These are phyloP conservation scores for Hippoglossus stenolepis DNA, from an alignment of 2,113 vertebrate species.

Conservation along the genomic window DNA sequence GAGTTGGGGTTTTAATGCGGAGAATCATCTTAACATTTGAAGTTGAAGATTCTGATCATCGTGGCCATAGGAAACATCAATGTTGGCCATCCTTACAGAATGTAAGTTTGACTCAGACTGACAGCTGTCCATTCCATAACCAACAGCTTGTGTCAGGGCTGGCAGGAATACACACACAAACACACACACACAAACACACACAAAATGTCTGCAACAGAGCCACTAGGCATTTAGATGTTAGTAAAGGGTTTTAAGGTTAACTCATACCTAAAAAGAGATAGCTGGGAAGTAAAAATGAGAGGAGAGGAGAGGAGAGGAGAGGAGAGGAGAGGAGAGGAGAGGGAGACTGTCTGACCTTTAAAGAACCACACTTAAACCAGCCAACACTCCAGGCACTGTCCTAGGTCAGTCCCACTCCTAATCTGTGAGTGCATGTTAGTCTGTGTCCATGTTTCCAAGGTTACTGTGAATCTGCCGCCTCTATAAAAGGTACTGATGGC, in stretches of 20 bases:
- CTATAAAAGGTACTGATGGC: not conserved
- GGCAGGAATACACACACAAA: conserved; percentile 1
- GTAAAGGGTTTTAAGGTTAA: conserved; percentile 20
- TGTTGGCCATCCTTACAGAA: not conserved
- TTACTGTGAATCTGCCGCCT: conserved; percentile 27
- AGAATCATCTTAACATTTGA: no score
- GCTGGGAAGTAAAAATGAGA: conserved; percentile 5
- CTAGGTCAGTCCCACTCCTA: not conserved
- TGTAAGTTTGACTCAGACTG: conserved; percentile 50
- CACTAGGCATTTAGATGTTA: conserved; percentile 11
- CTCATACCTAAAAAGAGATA: conserved; percentile 27
- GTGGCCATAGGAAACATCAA: not conserved
- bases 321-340: conserved; percentile 31
- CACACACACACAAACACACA: not conserved
- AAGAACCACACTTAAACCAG: conserved; percentile 32
- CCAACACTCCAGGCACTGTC: conserved; percentile 44
- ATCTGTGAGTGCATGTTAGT: conserved; percentile 12
- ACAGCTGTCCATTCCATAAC: conserved; percentile 47
- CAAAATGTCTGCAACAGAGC: not conserved
- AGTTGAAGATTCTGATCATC: not conserved
- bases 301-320: conserved; percentile 32
- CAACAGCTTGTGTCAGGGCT: conserved; percentile 15
- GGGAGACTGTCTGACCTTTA: conserved; percentile 45
- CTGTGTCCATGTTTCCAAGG: conserved; percentile 11
- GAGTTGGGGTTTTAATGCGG: no score